A percentile compares a stretch with the other conserved stretches of the same genome.
Evolutionary conservation across 2,797 vertebrate species (phyloP).

Genomic region (Platyrinchus mystaceus): DNA sequence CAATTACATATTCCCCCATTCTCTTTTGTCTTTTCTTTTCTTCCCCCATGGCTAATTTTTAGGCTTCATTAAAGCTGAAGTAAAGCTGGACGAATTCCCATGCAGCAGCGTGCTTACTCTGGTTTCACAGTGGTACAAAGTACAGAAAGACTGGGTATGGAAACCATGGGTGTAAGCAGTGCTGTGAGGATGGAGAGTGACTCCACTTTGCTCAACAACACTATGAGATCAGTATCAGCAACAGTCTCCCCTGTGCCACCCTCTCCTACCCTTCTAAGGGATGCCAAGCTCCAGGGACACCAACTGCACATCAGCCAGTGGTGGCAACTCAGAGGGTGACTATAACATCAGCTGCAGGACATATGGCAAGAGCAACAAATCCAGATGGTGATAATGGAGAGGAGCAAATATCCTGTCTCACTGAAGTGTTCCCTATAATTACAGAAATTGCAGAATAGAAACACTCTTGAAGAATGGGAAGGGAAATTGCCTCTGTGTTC

Average conservation of each 20-base stretch:
- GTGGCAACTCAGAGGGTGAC: neutral
- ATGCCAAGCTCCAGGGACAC: neutral
- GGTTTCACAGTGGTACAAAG: neutral
- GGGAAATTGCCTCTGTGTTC: neutral
- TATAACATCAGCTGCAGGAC: neutral
- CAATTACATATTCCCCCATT: neutral
- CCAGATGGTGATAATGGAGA: neutral
- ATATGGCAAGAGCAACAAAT: neutral
- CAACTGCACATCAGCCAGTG: fast-evolving
- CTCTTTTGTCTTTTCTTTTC: neutral
- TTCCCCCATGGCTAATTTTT: neutral
- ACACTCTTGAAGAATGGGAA: neutral
- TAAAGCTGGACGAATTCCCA: neutral
- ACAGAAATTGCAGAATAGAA: neutral
- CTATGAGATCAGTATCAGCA: neutral
- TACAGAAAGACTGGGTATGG: neutral
- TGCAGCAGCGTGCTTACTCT: neutral
- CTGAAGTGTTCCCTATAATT: neutral
- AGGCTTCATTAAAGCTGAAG: neutral
- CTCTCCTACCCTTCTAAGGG: neutral
- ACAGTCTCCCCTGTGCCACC: neutral
- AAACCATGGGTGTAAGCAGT: neutral
- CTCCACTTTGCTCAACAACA: neutral
- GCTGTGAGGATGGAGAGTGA: neutral
- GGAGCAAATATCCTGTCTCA: neutral